Evolutionary conservation across 30 jellyfish, hydroid and myxozoan species (phyloP).

Genomic region (Aurelia sp.): DNA sequence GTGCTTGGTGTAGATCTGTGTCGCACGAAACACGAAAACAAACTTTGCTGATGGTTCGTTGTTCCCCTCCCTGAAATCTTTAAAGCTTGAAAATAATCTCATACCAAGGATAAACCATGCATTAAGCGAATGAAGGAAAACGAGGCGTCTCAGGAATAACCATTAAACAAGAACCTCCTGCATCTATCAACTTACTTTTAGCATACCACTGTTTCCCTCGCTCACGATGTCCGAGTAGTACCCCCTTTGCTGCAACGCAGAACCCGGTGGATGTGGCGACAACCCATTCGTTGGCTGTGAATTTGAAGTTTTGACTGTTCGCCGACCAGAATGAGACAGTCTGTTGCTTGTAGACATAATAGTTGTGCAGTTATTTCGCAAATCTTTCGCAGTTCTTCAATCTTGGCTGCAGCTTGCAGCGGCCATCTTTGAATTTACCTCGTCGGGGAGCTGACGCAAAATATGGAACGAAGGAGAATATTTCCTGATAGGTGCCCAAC

Average conservation of each 20-base stretch:
- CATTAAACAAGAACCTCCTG: neutral
- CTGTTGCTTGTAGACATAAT: slow-evolving; percentile 27
- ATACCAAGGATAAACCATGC: neutral
- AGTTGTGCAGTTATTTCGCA: neutral
- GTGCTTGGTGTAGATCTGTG: too few relatives aligned
- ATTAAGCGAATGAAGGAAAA: neutral
- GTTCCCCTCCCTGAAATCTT: too few relatives aligned
- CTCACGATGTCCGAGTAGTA: slow-evolving; percentile 83
- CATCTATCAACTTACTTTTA: slow-evolving; percentile 29
- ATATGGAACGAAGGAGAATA: too few relatives aligned
- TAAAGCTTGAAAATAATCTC: too few relatives aligned
- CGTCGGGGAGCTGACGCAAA: too few relatives aligned
- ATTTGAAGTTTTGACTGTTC: slow-evolving; percentile 7
- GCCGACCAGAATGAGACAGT: slow-evolving; percentile 18
- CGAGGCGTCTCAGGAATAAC: neutral
- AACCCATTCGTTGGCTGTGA: slow-evolving; percentile 15
- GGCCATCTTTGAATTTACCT: too few relatives aligned
- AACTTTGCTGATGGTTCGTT: too few relatives aligned
- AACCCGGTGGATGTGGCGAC: neutral
- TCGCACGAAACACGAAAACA: too few relatives aligned
- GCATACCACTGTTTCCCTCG: slow-evolving; percentile 12
- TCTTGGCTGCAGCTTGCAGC: too few relatives aligned
- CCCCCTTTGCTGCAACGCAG: slow-evolving; percentile 86
- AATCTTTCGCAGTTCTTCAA: neutral
- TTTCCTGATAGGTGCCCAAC: too few relatives aligned